Evolutionary conservation across 2,113 vertebrate species (phyloP).

Genomic region (Lota lota): DNA sequence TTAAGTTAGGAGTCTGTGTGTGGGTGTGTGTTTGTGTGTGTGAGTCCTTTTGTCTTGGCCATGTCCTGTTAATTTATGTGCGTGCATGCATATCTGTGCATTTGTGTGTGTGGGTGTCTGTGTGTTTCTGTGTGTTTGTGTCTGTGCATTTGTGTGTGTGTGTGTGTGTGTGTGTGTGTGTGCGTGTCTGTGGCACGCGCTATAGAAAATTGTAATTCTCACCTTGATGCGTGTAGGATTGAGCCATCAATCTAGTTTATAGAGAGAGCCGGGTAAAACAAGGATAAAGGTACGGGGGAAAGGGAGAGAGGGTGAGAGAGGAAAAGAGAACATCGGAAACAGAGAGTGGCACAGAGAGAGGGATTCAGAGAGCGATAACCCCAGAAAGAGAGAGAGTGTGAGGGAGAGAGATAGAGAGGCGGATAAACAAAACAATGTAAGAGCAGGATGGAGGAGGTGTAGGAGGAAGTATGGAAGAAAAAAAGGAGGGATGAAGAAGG

Average conservation of each 20-base stretch:
- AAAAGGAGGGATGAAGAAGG: not conserved
- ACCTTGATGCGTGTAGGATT: constrained; percentile 59
- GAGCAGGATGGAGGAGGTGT: not conserved
- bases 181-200: not conserved
- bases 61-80: not conserved
- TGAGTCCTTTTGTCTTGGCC: not conserved
- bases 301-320: not conserved
- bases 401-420: not conserved
- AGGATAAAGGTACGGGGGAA: constrained; percentile 43
- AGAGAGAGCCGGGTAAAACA: constrained; percentile 40
- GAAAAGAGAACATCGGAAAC: not conserved
- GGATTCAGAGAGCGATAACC: no score
- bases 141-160: constrained; percentile 5
- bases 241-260: constrained; percentile 64
- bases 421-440: not conserved
- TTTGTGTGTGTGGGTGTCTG: constrained; percentile 26
- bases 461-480: no score
- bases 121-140: constrained; percentile 20
- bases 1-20: not conserved
- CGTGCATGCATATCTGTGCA: constrained; percentile 20
- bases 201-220: constrained; percentile 57
- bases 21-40: constrained; percentile 11
- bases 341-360: no score
- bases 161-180: not conserved
- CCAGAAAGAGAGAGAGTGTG: not conserved